Percentiles rank a stretch among this genome's conserved stretches.
Evolutionary conservation across 2,797 vertebrate genomes (phyloP).

Genomic region (Myotis vivesi): DNA sequence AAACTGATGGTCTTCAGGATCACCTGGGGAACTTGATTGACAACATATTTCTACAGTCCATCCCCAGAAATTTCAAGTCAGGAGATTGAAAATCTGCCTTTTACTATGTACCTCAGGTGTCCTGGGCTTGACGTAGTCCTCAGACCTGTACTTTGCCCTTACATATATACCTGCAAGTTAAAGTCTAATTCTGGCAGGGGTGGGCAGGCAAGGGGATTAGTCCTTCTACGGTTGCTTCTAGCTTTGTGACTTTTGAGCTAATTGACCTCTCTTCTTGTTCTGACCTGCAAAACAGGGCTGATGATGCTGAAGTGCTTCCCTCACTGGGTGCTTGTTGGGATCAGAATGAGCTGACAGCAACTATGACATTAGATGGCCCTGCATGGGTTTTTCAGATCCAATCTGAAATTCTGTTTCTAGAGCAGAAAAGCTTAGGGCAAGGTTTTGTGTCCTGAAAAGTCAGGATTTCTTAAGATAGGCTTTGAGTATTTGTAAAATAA

Average conservation of each 20-base stretch:
- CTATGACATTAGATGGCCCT: background rate
- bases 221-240: background rate
- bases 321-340: background rate
- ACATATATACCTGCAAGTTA: background rate
- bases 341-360: background rate
- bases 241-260: background rate
- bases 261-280: background rate
- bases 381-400: background rate
- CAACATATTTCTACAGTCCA: background rate
- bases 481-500: constrained; percentile 35
- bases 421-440: background rate
- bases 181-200: background rate
- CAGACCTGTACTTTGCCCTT: background rate
- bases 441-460: constrained; percentile 15
- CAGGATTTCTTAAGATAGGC: background rate
- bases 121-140: background rate
- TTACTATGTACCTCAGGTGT: background rate
- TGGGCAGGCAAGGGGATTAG: background rate
- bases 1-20: background rate
- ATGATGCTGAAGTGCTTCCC: background rate
- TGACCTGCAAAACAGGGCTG: background rate
- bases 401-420: background rate
- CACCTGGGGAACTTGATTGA: background rate
- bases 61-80: background rate
- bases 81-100: background rate